Conservation (phyloP, 2,797 vertebrate genomes). For the Coracias cyanogaster region DNA sequence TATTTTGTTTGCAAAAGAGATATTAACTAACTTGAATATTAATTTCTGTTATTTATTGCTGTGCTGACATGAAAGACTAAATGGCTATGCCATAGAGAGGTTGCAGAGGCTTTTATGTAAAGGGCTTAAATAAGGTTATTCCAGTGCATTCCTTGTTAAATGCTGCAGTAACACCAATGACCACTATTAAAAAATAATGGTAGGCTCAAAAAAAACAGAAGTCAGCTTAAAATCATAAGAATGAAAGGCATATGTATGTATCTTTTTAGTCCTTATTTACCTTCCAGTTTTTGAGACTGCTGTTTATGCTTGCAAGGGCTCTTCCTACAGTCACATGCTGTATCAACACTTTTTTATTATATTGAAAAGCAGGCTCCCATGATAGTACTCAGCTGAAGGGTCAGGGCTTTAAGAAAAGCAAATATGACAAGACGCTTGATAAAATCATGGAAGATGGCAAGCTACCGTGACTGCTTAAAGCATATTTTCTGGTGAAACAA, state of each 20-base stretch:
- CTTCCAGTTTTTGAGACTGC: neutral
- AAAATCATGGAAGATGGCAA: neutral
- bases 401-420: neutral
- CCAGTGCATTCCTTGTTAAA: neutral
- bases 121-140: neutral
- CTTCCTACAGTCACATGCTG: neutral
- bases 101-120: neutral
- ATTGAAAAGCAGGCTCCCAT: neutral
- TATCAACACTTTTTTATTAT: neutral
- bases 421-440: neutral
- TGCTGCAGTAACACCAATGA: neutral
- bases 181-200: neutral
- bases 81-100: rapidly evolving
- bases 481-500: neutral
- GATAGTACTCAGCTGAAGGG: neutral
- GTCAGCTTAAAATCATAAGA: neutral
- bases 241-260: neutral
- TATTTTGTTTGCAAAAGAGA: neutral
- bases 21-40: neutral
- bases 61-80: neutral
- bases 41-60: neutral
- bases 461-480: neutral
- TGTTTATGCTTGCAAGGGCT: neutral
- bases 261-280: neutral
- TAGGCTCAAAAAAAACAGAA: neutral